Evolutionary conservation across 2,888 invertebrate genomes (phyloP).

Genomic region (Aleiodes alternator): DNA sequence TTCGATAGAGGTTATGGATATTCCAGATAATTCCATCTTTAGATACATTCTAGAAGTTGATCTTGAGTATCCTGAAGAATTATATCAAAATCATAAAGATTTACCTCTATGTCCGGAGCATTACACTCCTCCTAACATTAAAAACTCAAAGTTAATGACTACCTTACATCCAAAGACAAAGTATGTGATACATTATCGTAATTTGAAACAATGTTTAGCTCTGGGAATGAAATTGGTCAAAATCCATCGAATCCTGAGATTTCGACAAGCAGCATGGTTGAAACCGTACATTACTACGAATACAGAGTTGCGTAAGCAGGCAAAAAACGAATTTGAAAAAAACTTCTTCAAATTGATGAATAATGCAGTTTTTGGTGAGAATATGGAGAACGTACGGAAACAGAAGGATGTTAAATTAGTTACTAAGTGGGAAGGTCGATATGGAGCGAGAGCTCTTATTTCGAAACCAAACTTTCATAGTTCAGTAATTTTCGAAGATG

Average conservation of each 20-base stretch:
- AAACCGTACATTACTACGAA: conserved; percentile 60
- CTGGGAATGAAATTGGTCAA: conserved; percentile 58
- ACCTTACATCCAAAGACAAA: conserved; percentile 17
- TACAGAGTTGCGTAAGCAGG: conserved; percentile 63
- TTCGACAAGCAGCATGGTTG: conserved; percentile 66
- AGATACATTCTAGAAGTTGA: conserved; percentile 69
- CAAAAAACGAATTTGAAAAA: conserved; percentile 66
- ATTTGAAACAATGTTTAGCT: conserved; percentile 61
- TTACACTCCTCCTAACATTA: conserved; percentile 19
- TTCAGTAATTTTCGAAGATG: conserved; percentile 63
- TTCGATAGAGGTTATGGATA: not conserved
- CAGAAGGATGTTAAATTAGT: conserved; percentile 64
- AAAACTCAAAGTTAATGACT: conserved; percentile 30
- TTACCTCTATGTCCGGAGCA: conserved; percentile 60
- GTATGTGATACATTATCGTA: conserved; percentile 67
- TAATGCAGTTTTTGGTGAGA: conserved; percentile 38
- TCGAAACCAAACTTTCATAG: conserved; percentile 66
- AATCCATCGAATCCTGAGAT: conserved; percentile 63
- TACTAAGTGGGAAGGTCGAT: conserved; percentile 64
- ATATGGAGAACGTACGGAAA: conserved; percentile 71
- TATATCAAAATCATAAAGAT: conserved; percentile 65
- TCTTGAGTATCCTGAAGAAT: conserved; percentile 40
- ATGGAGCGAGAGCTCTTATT: conserved; percentile 65
- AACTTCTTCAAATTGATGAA: conserved; percentile 59
- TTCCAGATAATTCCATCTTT: conserved; percentile 33